Evolutionary conservation across 2,888 invertebrate species (phyloP).

Genomic region (Omphaloscelis lunosa): DNA sequence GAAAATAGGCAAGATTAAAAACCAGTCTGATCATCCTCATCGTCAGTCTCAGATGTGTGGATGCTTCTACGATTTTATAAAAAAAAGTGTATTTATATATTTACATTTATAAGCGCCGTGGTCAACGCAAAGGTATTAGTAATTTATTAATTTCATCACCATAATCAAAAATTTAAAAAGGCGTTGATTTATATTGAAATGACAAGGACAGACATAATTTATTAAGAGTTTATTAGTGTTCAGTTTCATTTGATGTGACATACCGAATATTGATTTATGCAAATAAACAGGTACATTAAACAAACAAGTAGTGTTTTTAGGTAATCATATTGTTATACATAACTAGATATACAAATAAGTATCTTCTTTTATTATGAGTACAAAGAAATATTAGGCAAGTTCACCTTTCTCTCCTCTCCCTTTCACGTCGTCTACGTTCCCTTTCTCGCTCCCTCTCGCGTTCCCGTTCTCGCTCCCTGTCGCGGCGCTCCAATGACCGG

Average conservation of each 20-base stretch:
- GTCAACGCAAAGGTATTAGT: constrained; percentile 11
- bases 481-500: constrained; percentile 86
- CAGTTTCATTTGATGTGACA: constrained; percentile 1
- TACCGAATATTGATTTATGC: constrained; percentile 2
- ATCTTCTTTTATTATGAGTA: background rate
- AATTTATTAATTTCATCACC: background rate
- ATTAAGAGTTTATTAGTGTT: constrained; percentile 22
- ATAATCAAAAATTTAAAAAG: constrained; percentile 14
- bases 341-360: background rate
- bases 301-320: background rate
- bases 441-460: constrained; percentile 82
- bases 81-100: background rate
- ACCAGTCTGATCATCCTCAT: background rate
- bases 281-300: constrained; percentile 24
- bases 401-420: constrained; percentile 84
- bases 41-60: background rate
- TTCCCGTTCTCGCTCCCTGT: constrained; percentile 84
- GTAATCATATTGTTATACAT: constrained; percentile 17
- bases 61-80: background rate
- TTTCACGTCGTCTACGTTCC: constrained; percentile 79
- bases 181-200: constrained; percentile 17
- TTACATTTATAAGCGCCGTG: background rate
- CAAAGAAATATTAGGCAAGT: constrained; percentile 4
- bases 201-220: constrained; percentile 13
- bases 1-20: background rate